Evolutionary conservation across 2,113 vertebrate species (phyloP), one percentile per base, ranked within the genome.

Genomic region (Potamarius usumacintae): DNA sequence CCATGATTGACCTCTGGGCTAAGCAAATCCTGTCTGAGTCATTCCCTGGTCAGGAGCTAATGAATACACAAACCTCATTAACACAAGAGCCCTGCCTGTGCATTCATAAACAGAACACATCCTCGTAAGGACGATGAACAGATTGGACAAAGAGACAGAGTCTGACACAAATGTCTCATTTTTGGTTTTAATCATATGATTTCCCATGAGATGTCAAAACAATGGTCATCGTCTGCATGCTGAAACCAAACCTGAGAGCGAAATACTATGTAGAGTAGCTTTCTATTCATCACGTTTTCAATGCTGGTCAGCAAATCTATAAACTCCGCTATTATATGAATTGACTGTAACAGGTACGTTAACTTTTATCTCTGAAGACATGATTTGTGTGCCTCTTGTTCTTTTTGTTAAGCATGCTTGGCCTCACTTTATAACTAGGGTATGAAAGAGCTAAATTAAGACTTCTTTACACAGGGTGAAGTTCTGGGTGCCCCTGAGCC

Each of bases 31-130:
- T 77, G 30, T 12, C 50, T 77, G 71, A 65, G 60, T 58, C n/a
- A 30, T 63, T 87, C 7, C 48, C 17, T 48, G 22, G 17, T 34
- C 30, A 85, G 71, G 76, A 82, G 69, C n/a, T 87, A 69, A 88
- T 89, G 76, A 80, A 81, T 84, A 76, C 81, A 79, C 10, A 30
- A 84, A 89, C 74, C 63, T 84, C 85, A 86, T 89, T 85, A 69
- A 82, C 86, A 83, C 69, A 65, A 63, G 30, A 85, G 78, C 76
- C 67, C 76, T 67, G 78, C 65, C 69, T 85, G 42, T n/a, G 14
- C 27, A 67, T 78, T 8, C 76, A 77, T 67, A 79, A 55, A 55
- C 27, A 2, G 10, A 34, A 62, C 60, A 77, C n/a, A 48, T 18
- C 5, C 5, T 34, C 12, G 1, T 69, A 53, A 86, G 62, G 7